phyloP scores from a whole-genome alignment of 2,888 invertebrate species.

The Eristalis tenax region DNA sequence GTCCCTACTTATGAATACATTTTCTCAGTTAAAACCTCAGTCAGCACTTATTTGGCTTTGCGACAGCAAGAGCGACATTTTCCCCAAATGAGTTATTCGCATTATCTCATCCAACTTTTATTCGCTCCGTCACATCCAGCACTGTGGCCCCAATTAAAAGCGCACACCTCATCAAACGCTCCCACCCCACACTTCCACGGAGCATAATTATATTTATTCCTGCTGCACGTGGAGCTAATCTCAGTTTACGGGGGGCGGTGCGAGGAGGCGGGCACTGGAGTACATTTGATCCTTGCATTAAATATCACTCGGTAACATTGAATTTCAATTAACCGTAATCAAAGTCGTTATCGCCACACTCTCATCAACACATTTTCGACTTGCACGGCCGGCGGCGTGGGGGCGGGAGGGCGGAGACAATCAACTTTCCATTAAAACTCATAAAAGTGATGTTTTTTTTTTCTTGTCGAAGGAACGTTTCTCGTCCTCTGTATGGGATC shows the following conservation, averaged over 20 bases:
- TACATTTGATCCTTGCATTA: not conserved
- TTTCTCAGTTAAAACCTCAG: no score
- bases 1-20: no score
- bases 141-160: not conserved
- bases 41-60: no score
- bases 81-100: not conserved
- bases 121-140: not conserved
- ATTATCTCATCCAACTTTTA: not conserved
- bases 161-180: not conserved
- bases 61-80: not conserved
- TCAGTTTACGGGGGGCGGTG: not conserved
- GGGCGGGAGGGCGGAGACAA: slow-evolving; percentile 3
- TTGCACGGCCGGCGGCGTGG: no score
- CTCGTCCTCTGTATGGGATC: not conserved
- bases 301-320: slow-evolving; percentile 15
- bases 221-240: not conserved
- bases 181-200: not conserved
- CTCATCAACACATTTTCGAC: slow-evolving; percentile 19
- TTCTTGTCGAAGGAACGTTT: not conserved
- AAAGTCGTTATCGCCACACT: slow-evolving; percentile 44
- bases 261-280: no score
- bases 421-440: slow-evolving; percentile 42
- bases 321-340: slow-evolving; percentile 54
- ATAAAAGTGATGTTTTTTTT: slow-evolving; percentile 7
- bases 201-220: not conserved